Conservation (phyloP, 1,140 invertebrate genomes). For the Caenorhabditis elegans region WBcel235 BX284606.5:5344501-5345000, state of each 20-base stretch:
- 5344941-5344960: not conserved
- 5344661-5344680: not conserved
- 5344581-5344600: no score
- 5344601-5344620: not conserved
- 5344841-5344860: not conserved
- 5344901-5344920: not conserved
- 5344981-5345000: not conserved
- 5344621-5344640: not conserved
- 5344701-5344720: not conserved
- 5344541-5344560: no score
- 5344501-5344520: no score
- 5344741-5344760: no score
- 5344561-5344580: no score
- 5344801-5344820: no score
- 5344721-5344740: no score
- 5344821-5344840: no score
- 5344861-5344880: constrained; percentile 20
- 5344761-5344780: no score
- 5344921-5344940: not conserved
- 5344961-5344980: not conserved
- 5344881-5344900: not conserved
- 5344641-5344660: not conserved
- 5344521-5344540: no score
- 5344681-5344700: not conserved
- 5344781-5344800: no score